These are phyloP conservation scores for Nemopilema nomurai DNA, from an alignment of 30 jellyfish, hydroid and myxozoan species.

Conservation along the genomic window DNA sequence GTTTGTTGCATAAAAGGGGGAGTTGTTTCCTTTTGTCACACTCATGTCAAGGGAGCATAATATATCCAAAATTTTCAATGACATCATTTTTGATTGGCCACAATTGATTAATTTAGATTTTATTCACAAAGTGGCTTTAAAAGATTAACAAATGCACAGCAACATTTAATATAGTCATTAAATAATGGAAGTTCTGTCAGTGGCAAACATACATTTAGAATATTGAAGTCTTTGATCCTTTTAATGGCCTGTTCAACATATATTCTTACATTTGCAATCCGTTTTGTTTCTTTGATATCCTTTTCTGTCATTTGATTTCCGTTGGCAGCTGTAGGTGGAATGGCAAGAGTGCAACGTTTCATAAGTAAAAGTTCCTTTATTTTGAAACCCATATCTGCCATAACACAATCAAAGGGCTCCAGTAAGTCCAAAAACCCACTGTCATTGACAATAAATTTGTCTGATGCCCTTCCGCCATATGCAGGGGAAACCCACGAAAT, in stretches of 20 bases:
- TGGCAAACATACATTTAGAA: conserved; percentile 16
- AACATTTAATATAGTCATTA: neutral
- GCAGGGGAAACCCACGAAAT: conserved; percentile 74
- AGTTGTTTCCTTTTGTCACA: neutral
- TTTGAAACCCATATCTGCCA: conserved; percentile 82
- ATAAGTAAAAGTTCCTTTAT: conserved; percentile 43
- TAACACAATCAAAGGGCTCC: conserved; percentile 70
- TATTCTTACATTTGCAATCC: conserved; percentile 65
- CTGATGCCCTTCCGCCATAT: conserved; percentile 78
- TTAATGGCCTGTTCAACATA: conserved; percentile 61
- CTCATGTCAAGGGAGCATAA: neutral
- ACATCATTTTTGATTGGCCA: neutral
- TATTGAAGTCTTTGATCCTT: conserved; percentile 31
- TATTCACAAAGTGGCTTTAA: conserved; percentile 18
- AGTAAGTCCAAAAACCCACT: conserved; percentile 53
- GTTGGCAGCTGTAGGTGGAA: conserved; percentile 72
- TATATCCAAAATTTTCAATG: neutral
- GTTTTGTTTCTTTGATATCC: conserved; percentile 44
- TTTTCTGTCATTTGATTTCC: conserved; percentile 55
- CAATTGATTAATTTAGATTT: neutral
- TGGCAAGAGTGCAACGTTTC: conserved; percentile 47
- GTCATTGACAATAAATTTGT: conserved; percentile 52
- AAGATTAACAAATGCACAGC: conserved; percentile 11
- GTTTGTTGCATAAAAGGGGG: neutral
- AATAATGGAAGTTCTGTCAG: conserved; percentile 8